These are phyloP conservation scores for Nephrotoma appendiculata DNA, from an alignment of 2,888 invertebrate species.

Conservation along the genomic window DNA sequence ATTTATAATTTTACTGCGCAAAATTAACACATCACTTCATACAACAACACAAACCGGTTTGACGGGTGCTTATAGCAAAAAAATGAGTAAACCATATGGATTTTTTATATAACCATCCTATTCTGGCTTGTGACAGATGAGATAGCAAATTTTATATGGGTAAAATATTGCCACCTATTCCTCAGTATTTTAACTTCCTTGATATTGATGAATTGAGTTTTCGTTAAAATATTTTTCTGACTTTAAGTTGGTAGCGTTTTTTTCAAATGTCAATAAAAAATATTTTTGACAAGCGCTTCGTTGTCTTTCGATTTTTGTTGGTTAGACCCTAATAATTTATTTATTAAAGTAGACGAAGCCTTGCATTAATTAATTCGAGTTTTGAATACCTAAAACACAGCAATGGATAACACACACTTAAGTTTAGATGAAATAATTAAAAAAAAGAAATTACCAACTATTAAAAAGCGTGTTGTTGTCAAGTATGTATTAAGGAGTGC, in stretches of 20 bases:
- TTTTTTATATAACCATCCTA: no score
- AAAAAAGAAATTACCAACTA: conserved; percentile 17
- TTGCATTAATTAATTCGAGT: not conserved
- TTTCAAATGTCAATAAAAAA: not conserved
- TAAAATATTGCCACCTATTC: no score
- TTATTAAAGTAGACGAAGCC: not conserved
- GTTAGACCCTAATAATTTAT: not conserved
- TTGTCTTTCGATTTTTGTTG: not conserved
- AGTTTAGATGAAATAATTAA: conserved; percentile 24
- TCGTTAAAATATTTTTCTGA: not conserved
- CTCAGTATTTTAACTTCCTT: no score
- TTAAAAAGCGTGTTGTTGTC: conserved; percentile 4
- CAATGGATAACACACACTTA: conserved; percentile 19
- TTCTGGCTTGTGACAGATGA: no score
- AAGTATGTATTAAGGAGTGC: not conserved
- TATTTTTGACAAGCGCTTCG: not conserved
- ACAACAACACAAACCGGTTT: no score
- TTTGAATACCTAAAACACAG: not conserved
- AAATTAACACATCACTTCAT: no score
- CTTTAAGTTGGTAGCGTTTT: not conserved
- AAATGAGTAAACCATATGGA: no score
- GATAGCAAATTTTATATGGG: no score
- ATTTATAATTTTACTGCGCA: no score
- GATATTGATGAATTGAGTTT: not conserved
- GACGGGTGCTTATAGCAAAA: no score